Conservation (phyloP, 2,113 vertebrate genomes). For the Nesoenas mayeri region DNA sequence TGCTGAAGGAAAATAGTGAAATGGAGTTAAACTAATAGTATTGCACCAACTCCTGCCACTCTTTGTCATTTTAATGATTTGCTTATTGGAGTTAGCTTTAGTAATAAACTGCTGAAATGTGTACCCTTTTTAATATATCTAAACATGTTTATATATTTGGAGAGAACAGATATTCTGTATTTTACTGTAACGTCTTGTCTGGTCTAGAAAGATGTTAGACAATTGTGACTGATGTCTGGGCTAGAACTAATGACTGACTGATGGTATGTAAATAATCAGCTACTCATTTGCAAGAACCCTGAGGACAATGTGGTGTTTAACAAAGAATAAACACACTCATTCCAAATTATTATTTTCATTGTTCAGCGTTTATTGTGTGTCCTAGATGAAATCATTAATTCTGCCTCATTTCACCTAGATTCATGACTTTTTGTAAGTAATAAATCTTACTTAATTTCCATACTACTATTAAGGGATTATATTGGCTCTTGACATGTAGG, state of each 20-base stretch:
- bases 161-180: neutral
- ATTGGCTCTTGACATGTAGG: neutral
- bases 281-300: conserved; percentile 48
- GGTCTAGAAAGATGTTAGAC: conserved; percentile 15
- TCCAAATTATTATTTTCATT: conserved; percentile 39
- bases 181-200: neutral
- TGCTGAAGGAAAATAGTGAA: neutral
- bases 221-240: conserved; percentile 51
- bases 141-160: neutral
- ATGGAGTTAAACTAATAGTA: neutral
- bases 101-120: neutral
- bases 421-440: neutral
- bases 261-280: conserved; percentile 55
- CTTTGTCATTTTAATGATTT: neutral
- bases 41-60: neutral
- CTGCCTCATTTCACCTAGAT: conserved; percentile 23
- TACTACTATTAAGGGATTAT: neutral
- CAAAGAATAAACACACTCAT: neutral
- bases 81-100: neutral
- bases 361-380: conserved; percentile 39
- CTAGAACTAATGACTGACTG: conserved; percentile 58
- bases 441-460: conserved; percentile 17
- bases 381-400: conserved; percentile 53
- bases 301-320: conserved; percentile 52
- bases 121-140: neutral